Conservation (phyloP, 2,113 vertebrate species). For the Columba janthina region DNA sequence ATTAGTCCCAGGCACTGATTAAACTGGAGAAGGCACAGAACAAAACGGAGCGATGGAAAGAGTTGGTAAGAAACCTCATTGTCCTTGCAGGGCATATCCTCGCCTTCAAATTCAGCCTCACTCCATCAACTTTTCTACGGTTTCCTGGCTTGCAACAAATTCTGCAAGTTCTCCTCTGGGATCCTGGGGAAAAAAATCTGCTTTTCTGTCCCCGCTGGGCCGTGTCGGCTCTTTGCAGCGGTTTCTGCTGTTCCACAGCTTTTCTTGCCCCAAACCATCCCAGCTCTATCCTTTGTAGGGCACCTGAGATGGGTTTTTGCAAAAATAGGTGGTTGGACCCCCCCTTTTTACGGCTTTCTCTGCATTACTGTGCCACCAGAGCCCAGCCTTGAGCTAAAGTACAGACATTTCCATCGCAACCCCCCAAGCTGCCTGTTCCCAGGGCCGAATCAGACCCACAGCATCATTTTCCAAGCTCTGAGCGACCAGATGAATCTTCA, state of each 20-base stretch:
- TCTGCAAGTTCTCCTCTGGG: neutral
- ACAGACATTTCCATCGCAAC: neutral
- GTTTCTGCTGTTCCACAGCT: neutral
- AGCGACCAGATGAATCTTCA: slow-evolving; percentile 11
- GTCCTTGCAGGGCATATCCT: slow-evolving; percentile 43
- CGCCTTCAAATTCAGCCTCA: slow-evolving; percentile 27
- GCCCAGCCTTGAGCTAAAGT: neutral
- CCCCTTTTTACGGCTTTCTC: neutral
- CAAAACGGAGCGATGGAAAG: neutral
- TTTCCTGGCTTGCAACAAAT: slow-evolving; percentile 11
- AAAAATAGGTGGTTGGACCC: rapidly evolving
- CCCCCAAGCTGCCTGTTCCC: neutral
- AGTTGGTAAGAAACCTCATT: neutral
- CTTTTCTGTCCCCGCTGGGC: neutral
- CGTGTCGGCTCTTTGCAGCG: rapidly evolving
- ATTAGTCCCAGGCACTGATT: neutral
- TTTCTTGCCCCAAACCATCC: rapidly evolving
- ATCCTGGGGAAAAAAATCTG: neutral
- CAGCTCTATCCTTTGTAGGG: neutral
- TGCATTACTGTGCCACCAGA: rapidly evolving
- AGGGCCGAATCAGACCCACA: neutral
- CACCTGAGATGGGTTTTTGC: neutral
- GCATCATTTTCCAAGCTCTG: neutral
- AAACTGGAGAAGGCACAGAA: neutral
- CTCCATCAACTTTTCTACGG: slow-evolving; percentile 19